These are phyloP conservation scores for Uria aalge DNA, from an alignment of 2,113 vertebrate genomes.

Conservation along the genomic window DNA sequence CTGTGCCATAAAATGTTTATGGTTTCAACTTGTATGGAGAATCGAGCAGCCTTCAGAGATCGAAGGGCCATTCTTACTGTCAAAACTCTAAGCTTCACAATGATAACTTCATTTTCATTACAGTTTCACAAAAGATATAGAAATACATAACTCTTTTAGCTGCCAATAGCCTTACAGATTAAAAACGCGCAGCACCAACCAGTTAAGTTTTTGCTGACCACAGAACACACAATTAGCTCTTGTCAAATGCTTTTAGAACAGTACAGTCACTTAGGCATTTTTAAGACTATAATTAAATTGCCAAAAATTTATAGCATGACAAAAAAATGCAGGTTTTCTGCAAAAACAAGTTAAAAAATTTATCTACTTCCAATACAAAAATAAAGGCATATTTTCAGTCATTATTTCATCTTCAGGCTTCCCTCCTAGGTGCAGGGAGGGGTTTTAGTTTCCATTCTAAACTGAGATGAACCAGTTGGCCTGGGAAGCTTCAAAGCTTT, in stretches of 20 bases:
- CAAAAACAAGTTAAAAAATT: background rate
- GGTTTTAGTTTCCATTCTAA: slow-evolving; percentile 11
- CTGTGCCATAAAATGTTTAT: slow-evolving; percentile 10
- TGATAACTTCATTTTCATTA: slow-evolving; percentile 32
- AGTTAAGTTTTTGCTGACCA: background rate
- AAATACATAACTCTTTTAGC: background rate
- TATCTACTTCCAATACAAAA: background rate
- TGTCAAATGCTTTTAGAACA: background rate
- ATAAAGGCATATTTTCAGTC: background rate
- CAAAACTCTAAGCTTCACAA: slow-evolving; percentile 32
- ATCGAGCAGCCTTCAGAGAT: slow-evolving; percentile 28
- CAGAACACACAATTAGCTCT: background rate
- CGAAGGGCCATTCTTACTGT: slow-evolving; percentile 1
- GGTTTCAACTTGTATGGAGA: slow-evolving; percentile 19
- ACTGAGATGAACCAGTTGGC: background rate
- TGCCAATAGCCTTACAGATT: background rate
- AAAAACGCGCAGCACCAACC: background rate
- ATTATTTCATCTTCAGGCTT: slow-evolving; percentile 1
- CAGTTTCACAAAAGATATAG: background rate
- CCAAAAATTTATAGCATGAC: background rate
- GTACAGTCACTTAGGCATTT: background rate
- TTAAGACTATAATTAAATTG: background rate
- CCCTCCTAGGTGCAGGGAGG: background rate
- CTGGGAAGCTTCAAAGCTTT: background rate
- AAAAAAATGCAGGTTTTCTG: background rate